Base-by-base conservation (phyloP, 2,888 invertebrate genomes). In the Boloria euphrosyne region DNA sequence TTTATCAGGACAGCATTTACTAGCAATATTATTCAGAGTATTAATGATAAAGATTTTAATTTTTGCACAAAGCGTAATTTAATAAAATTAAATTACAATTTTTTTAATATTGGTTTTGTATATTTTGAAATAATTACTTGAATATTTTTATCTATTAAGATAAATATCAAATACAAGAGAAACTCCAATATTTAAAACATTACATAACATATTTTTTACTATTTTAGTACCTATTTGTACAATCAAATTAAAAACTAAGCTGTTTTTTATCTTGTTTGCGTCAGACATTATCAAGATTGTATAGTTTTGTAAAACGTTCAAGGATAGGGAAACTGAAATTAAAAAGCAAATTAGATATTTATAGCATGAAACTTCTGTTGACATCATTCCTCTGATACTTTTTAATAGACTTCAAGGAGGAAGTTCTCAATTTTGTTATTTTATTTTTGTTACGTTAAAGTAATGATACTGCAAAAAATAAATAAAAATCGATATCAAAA, bases 1-100 rank as follows among this genome's bases (percentile, higher is more conserved):
- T 44, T 57, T 57, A 46, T 57, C 57, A 57, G 46, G 22, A 22
- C 22, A 22, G 10, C 16, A 16, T 46, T 16, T 57, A 13, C 22
- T 57, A 22, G 18, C 57, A 46, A n/a, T 10, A 38, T 10, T 10
- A 38, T 44, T 57, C 27, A 16, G 22, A 46, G 46, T 46, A n/a
- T 13, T 13, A 46, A 13, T 57, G 57, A 57, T 46, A 27, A 57
- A n/a, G 44, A 44, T 22, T 18, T 10, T 44, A 44, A 7, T 31
- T 27, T 27, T 31, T 31, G 7, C 31, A 7, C 7, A 31, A 31
- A 1, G 6, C 31, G 7, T 31, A 31, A 31, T 7, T 7, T 31
- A 31, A 31, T 27, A 31, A 31, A n/a, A n/a, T n/a, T n/a, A n/a
- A n/a, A n/a, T n/a, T n/a, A n/a, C n/a, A n/a, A n/a, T n/a, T n/a